Conservation (phyloP, 2,113 vertebrate genomes). For the Columbina picui region DNA sequence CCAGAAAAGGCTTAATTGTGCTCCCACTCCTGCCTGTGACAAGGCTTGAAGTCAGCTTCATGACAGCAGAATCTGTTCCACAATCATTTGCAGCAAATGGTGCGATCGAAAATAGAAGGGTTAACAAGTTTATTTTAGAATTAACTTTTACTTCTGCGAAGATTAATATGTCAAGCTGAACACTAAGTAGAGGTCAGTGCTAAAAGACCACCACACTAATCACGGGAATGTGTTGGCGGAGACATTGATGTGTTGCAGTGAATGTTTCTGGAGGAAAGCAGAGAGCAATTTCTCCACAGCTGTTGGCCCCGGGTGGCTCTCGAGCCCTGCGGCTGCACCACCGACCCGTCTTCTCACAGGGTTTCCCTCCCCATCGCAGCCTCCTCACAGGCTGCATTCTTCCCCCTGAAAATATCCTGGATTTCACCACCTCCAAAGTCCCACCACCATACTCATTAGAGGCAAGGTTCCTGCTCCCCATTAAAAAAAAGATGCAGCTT, state of each 20-base stretch:
- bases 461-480: fast-evolving
- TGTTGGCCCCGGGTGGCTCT: background rate
- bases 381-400: background rate
- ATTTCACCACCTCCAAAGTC: background rate
- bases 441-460: fast-evolving
- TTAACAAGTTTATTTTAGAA: constrained; percentile 62
- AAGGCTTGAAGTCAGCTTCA: background rate
- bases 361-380: background rate
- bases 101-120: background rate
- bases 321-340: fast-evolving
- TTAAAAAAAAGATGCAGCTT: background rate
- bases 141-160: constrained; percentile 1
- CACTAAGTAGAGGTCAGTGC: constrained; percentile 45
- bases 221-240: background rate
- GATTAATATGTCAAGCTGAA: constrained; percentile 53
- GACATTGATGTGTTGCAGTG: constrained; percentile 51
- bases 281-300: background rate
- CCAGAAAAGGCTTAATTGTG: background rate
- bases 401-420: fast-evolving
- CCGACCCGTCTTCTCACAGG: background rate
- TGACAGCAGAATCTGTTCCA: background rate
- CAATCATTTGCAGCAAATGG: constrained; percentile 20
- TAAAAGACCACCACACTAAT: constrained; percentile 57
- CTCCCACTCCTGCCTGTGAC: background rate
- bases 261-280: constrained; percentile 18